phyloP scores from a whole-genome alignment of 2,113 vertebrate species.

The Collichthys lucidus region DNA sequence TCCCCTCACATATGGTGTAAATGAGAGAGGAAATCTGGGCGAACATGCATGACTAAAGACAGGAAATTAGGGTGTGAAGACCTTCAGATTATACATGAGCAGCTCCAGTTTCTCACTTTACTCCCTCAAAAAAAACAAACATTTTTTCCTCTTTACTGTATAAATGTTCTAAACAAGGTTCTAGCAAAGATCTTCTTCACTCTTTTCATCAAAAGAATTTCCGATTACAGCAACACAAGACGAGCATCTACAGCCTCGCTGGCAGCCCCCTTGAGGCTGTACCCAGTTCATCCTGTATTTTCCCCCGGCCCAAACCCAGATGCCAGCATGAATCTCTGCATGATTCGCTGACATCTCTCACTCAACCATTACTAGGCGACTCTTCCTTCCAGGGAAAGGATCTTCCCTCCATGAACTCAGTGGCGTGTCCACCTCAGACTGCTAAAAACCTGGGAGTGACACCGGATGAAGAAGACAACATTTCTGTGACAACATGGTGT shows the following conservation, averaged over 20 bases:
- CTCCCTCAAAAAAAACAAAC: too few species aligned
- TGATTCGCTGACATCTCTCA: background rate
- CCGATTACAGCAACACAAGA: background rate
- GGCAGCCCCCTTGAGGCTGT: background rate
- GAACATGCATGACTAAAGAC: background rate
- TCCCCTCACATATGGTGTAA: constrained; percentile 64
- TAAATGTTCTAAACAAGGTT: background rate
- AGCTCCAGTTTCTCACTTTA: background rate
- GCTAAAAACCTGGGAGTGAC: background rate
- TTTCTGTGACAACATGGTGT: background rate
- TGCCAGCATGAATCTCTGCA: background rate
- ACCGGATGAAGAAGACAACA: background rate
- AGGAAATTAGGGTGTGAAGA: background rate
- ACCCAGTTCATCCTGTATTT: background rate
- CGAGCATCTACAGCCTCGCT: background rate
- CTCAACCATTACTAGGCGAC: background rate
- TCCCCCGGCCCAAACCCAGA: background rate
- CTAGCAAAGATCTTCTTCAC: background rate
- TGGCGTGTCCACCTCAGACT: background rate
- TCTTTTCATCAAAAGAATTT: background rate
- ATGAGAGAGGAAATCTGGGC: constrained; percentile 36
- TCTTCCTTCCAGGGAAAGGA: background rate
- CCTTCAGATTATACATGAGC: background rate
- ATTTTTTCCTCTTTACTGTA: too few species aligned
- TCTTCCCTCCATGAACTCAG: background rate